These are phyloP conservation scores for Tipula vernalis DNA, from an alignment of 2,888 invertebrate genomes.

Conservation along the genomic window DNA sequence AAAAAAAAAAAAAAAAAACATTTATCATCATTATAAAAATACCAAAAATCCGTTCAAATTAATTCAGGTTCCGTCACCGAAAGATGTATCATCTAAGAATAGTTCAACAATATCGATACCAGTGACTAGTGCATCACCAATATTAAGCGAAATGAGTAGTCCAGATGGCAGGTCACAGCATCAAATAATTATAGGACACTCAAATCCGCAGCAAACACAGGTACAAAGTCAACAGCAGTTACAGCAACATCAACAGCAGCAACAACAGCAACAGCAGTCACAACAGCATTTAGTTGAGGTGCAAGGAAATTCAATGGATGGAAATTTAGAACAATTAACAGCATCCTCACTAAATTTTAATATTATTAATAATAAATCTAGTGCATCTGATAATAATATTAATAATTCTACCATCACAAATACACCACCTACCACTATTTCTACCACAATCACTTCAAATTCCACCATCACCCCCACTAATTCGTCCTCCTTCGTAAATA, in stretches of 20 bases:
- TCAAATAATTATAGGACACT: neutral
- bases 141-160: neutral
- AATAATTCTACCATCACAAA: slow-evolving; percentile 11
- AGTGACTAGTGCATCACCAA: slow-evolving; percentile 8
- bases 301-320: slow-evolving; percentile 16
- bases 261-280: slow-evolving; percentile 20
- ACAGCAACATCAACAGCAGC: neutral
- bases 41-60: slow-evolving; percentile 12
- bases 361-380: slow-evolving; percentile 14
- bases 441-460: slow-evolving; percentile 18
- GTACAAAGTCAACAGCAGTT: slow-evolving; percentile 4
- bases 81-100: slow-evolving; percentile 11
- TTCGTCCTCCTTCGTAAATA: neutral
- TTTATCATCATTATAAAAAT: slow-evolving; percentile 11
- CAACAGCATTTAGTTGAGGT: slow-evolving; percentile 16
- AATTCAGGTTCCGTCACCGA: slow-evolving; percentile 16
- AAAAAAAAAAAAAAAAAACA: neutral
- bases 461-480: slow-evolving; percentile 15
- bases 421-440: slow-evolving; percentile 14
- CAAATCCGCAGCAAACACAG: slow-evolving; percentile 1
- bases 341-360: slow-evolving; percentile 22
- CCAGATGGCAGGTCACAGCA: neutral
- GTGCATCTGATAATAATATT: slow-evolving; percentile 15
- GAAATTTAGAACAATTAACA: slow-evolving; percentile 19
- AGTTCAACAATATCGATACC: slow-evolving; percentile 9